Conservation (phyloP, 2,113 vertebrate genomes). For the Xenus cinereus region DNA sequence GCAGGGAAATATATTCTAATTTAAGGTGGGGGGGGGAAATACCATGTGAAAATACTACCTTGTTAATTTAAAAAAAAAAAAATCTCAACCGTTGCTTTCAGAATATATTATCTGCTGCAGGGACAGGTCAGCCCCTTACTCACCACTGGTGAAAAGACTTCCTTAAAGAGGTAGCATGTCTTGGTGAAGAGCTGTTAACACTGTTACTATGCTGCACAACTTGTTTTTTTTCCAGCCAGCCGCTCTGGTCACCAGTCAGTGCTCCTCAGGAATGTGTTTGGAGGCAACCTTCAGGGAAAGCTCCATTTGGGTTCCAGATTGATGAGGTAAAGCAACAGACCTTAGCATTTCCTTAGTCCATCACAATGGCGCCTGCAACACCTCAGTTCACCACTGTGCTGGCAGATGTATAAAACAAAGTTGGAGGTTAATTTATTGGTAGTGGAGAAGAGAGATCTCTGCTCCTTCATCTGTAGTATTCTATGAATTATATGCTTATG, state of each 20-base stretch:
- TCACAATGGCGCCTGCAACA: conserved; percentile 65
- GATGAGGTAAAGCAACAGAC: conserved; percentile 74
- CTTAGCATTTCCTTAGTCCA: conserved; percentile 63
- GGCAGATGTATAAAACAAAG: conserved; percentile 46
- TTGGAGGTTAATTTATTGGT: conserved; percentile 48
- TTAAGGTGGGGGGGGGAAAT: not conserved
- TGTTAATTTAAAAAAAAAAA: not conserved
- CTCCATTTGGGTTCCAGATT: conserved; percentile 65
- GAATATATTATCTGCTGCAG: not conserved
- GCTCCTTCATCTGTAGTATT: not conserved
- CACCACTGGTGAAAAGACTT: not conserved
- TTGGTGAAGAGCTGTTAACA: not conserved
- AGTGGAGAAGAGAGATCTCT: not conserved
- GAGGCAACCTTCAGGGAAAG: conserved; percentile 58
- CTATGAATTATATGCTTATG: conserved; percentile 19
- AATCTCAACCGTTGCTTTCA: not conserved
- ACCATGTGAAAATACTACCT: not conserved
- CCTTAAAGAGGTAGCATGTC: not conserved
- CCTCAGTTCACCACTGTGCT: conserved; percentile 58
- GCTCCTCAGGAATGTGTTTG: conserved; percentile 71
- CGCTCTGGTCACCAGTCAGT: conserved; percentile 62
- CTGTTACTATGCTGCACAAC: not conserved
- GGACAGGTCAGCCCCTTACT: not conserved
- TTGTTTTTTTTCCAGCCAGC: not conserved
- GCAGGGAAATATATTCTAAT: not conserved